A percentile compares a stretch with the other conserved stretches of the same genome.
Evolutionary conservation across 2,113 vertebrate genomes (phyloP).

Genomic region (Peromyscus maniculatus): DNA sequence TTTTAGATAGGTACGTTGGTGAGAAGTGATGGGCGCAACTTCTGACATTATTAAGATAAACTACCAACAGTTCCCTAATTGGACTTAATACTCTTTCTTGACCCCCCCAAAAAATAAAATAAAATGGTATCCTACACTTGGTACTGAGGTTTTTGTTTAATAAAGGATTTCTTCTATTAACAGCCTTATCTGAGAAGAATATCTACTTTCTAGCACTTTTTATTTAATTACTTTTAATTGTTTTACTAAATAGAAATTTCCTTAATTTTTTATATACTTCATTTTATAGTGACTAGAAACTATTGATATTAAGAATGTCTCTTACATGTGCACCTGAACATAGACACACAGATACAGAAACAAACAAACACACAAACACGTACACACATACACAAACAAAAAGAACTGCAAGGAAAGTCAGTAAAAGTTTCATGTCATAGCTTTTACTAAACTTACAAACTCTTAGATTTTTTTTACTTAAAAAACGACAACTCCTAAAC

Average conservation of each 20-base stretch:
- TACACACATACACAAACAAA: not conserved
- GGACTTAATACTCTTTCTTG: not conserved
- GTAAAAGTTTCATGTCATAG: not conserved
- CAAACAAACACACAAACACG: not conserved
- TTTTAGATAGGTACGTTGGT: not conserved
- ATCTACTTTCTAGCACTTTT: not conserved
- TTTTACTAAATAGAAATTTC: too few species aligned
- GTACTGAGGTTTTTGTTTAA: not conserved
- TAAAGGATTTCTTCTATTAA: not conserved
- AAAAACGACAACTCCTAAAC: not conserved
- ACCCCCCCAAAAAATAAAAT: not conserved
- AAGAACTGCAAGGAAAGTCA: not conserved
- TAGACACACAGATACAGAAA: not conserved
- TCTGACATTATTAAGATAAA: not conserved
- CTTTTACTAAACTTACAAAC: not conserved
- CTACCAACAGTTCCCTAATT: not conserved
- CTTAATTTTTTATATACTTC: not conserved
- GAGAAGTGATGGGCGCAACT: not conserved
- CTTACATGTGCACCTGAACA: not conserved
- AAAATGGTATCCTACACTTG: not conserved
- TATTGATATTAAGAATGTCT: not conserved
- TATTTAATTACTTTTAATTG: not conserved
- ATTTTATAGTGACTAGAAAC: not conserved
- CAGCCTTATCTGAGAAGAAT: not conserved
- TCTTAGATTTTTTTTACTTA: not conserved